Percentiles rank a stretch among this genome's conserved stretches.
phyloP scores from a whole-genome alignment of 2,888 invertebrate species.

The Clistopyga incitator region DNA sequence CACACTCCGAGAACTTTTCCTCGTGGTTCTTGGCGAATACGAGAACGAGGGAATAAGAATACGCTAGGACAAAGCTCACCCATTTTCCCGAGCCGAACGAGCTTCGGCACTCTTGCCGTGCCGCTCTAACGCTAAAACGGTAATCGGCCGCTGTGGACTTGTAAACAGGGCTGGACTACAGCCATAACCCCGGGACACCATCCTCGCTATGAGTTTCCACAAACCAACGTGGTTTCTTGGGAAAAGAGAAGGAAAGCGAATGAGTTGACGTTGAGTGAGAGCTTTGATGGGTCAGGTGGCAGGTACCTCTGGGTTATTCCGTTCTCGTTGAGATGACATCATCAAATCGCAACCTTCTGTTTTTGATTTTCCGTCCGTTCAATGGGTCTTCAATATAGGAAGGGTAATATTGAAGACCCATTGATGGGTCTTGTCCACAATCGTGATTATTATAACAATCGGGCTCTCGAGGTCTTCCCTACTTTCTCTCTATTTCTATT shows the following conservation, averaged over 20 bases:
- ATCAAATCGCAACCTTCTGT: slow-evolving; percentile 70
- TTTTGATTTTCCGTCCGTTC: slow-evolving; percentile 13
- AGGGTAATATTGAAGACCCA: too few relatives aligned
- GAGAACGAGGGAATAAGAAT: slow-evolving; percentile 48
- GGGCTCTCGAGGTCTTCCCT: slow-evolving; percentile 61
- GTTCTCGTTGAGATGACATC: slow-evolving; percentile 69
- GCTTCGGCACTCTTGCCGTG: slow-evolving; percentile 24
- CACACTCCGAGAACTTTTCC: slow-evolving; percentile 34
- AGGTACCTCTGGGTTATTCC: slow-evolving; percentile 73
- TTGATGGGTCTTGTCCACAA: slow-evolving; percentile 70
- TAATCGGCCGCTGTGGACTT: slow-evolving; percentile 81
- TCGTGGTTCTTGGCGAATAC: slow-evolving; percentile 25
- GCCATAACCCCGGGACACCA: slow-evolving; percentile 72
- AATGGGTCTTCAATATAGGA: background rate
- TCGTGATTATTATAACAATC: slow-evolving; percentile 80
- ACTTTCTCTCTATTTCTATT: slow-evolving; percentile 5
- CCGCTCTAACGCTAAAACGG: slow-evolving; percentile 63
- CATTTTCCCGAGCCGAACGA: slow-evolving; percentile 59
- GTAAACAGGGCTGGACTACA: slow-evolving; percentile 77
- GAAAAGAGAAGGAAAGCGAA: background rate
- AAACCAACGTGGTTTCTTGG: background rate
- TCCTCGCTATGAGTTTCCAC: slow-evolving; percentile 73
- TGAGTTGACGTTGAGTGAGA: slow-evolving; percentile 28
- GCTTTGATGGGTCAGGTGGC: slow-evolving; percentile 79
- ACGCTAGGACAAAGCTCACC: slow-evolving; percentile 52